These are phyloP conservation scores for Pachymerium ferrugineum DNA, from an alignment of 2,888 invertebrate species.

Conservation along the genomic window DNA sequence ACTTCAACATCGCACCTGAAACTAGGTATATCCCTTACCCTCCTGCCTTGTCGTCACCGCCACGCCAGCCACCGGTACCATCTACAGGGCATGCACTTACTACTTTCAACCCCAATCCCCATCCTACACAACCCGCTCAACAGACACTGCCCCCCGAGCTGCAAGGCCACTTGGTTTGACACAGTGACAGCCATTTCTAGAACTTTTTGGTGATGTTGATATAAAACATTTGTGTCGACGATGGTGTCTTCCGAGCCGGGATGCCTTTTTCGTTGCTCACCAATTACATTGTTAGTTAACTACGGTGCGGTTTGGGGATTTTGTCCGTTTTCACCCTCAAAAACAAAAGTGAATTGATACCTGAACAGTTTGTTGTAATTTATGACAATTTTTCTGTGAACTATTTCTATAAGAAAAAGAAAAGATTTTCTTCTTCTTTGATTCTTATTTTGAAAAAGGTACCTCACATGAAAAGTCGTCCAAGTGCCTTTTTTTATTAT, in stretches of 20 bases:
- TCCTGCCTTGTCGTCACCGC: conserved; percentile 43
- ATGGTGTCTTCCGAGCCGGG: neutral
- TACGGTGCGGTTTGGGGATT: neutral
- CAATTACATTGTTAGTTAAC: neutral
- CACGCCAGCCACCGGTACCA: neutral
- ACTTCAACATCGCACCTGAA: conserved; percentile 56
- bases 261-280: neutral
- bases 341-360: neutral
- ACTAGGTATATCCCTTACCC: conserved; percentile 75
- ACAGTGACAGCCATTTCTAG: neutral
- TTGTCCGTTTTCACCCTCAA: neutral
- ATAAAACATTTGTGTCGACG: neutral
- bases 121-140: conserved; percentile 35
- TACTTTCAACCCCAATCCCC: conserved; percentile 44
- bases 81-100: conserved; percentile 38
- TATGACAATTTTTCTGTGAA: neutral
- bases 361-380: neutral
- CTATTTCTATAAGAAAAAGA: neutral
- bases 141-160: conserved; percentile 40
- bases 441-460: neutral
- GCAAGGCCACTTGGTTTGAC: conserved; percentile 45
- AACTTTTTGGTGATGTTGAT: no score
- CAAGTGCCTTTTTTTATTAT: neutral
- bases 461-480: neutral
- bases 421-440: neutral